Conservation (phyloP, 2,797 vertebrate species). For the Dermochelys coriacea region DNA sequence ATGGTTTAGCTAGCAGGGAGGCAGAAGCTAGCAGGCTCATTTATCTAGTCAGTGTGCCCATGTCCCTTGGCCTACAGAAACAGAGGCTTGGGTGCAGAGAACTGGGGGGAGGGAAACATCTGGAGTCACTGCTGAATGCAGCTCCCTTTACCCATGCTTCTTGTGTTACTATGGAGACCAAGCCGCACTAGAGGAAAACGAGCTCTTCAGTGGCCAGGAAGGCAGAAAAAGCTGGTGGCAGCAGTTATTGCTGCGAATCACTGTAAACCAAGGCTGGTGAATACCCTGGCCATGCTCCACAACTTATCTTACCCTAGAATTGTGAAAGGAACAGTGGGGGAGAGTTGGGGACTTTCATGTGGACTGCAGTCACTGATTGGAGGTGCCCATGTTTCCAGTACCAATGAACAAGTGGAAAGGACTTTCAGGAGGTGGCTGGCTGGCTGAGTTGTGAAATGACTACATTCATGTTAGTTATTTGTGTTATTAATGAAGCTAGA, state of each 20-base stretch:
- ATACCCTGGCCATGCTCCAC: not conserved
- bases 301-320: not conserved
- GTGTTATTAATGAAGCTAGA: not conserved
- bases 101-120: not conserved
- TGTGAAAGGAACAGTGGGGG: not conserved
- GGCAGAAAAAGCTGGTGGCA: not conserved
- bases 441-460: not conserved
- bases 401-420: not conserved
- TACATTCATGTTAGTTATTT: not conserved
- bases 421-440: not conserved
- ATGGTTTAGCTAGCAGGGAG: not conserved
- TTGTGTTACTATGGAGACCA: not conserved
- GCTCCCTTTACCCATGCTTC: not conserved
- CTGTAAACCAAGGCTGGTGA: not conserved
- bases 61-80: fast-evolving
- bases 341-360: not conserved
- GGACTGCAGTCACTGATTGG: not conserved
- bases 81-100: fast-evolving
- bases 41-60: not conserved
- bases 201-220: not conserved
- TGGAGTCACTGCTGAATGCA: not conserved
- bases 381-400: not conserved
- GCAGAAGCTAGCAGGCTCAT: not conserved
- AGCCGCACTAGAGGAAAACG: not conserved
- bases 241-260: not conserved